Evolutionary conservation across 2,113 vertebrate genomes (phyloP).

Genomic region (Muscicapa adusta): DNA sequence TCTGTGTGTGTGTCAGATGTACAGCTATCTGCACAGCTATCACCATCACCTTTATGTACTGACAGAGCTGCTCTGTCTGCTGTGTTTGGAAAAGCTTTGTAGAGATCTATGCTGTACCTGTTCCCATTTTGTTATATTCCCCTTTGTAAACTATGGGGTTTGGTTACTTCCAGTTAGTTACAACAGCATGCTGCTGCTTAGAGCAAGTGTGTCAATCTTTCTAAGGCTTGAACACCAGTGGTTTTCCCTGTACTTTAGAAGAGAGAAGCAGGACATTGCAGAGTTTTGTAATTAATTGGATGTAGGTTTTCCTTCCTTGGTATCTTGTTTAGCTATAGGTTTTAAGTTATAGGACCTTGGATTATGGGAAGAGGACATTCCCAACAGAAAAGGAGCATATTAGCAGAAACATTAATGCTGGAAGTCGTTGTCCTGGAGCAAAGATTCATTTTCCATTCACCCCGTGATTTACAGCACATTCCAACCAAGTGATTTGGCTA

Average conservation of each 20-base stretch:
- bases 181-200: not conserved
- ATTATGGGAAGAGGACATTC: conserved; percentile 18
- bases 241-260: not conserved
- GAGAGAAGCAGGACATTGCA: not conserved
- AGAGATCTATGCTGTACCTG: not conserved
- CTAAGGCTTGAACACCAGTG: not conserved
- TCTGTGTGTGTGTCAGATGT: not conserved
- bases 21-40: not conserved
- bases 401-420: conserved; percentile 18
- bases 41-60: not conserved
- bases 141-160: not conserved
- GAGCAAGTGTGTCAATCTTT: not conserved
- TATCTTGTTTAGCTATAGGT: not conserved
- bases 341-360: conserved; percentile 22
- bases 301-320: not conserved
- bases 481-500: conserved; percentile 63
- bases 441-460: conserved; percentile 54
- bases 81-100: not conserved
- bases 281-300: not conserved
- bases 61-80: not conserved
- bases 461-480: conserved; percentile 16
- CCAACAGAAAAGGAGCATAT: not conserved
- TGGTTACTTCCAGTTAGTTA: not conserved
- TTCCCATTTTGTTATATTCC: not conserved
- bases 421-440: conserved; percentile 30